Percentiles rank a stretch among this genome's conserved stretches.
phyloP scores from a whole-genome alignment of 2,113 vertebrate genomes.

The Chascanopsetta lugubris region DNA sequence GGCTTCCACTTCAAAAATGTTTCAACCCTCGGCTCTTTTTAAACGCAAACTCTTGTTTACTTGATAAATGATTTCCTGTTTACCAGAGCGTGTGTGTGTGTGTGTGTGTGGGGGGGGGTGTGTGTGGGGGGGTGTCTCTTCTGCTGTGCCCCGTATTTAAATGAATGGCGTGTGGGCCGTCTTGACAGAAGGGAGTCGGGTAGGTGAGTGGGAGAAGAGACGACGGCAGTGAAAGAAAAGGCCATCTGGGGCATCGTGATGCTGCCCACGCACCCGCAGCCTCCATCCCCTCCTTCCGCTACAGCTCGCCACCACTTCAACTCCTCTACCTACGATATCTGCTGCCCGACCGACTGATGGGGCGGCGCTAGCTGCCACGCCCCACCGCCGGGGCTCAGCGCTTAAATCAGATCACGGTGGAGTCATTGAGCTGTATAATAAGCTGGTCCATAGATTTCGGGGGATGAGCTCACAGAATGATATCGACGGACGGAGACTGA shows the following conservation, averaged over 20 bases:
- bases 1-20: too few species aligned
- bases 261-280: constrained; percentile 57
- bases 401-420: constrained; percentile 11
- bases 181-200: constrained; percentile 48
- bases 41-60: too few species aligned
- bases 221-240: constrained; percentile 48
- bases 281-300: constrained; percentile 38
- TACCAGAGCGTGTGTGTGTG: too few species aligned
- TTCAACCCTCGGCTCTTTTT: neutral
- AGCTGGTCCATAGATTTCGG: neutral
- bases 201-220: constrained; percentile 58
- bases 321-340: too few species aligned
- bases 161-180: constrained; percentile 25
- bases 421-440: constrained; percentile 14
- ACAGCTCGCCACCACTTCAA: constrained; percentile 26
- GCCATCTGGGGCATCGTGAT: constrained; percentile 67
- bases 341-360: too few species aligned
- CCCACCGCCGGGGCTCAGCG: neutral
- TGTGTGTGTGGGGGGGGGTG: too few species aligned
- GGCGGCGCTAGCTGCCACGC: too few species aligned
- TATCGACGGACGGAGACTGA: constrained; percentile 34
- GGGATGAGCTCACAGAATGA: constrained; percentile 15
- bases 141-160: constrained; percentile 3
- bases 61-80: constrained; percentile 3
- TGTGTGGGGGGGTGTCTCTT: neutral